Base-by-base conservation (phyloP, 2,888 invertebrate species). In the Empis stercorea region DNA sequence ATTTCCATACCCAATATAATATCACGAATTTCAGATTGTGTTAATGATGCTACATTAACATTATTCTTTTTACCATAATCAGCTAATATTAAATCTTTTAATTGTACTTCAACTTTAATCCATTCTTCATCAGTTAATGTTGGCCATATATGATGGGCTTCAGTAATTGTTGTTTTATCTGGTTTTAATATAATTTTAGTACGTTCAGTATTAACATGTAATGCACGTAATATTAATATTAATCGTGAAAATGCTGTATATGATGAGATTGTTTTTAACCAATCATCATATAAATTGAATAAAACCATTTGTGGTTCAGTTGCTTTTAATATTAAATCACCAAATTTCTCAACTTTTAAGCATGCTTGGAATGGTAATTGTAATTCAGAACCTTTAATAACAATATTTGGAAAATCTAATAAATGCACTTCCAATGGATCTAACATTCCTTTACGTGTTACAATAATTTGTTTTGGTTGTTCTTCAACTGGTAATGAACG, bases 51-150 rank as follows among this genome's bases (percentile, higher is more conserved):
- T 1, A 99, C 97, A 65, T 99, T 99, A 0, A 99, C 99, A 62
- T 96, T 99, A 75, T 99, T 99, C 75, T 99, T 99, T 74, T 99
- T 99, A 64, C 99, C 99, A 59, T 99, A 99, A 73, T 99, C 99
- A 41, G 97, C 97, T 46, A 99, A 73, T 60, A 99, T 99, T 51
- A 99, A 79, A 70, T 99, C 99, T 66, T 99, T 99, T 17, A 99
- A 76, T 61, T 95, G 93, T 27, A 97, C 92, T 71, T 99, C 99
- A 40, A 96, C 94, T 70, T 97, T 97, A 65, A 99, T 95, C 99
- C 99, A 99, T 71, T 99, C 97, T 60, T 99, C 97, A 61, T 99
- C 97, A 1, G 87, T 80, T 7, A 99, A 73, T 0, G 95, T 89
- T 0, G 99, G 99, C 99, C 99, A 99, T 70, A 99, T 99, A 70